Percentiles rank a stretch among this genome's conserved stretches.
phyloP scores from a whole-genome alignment of 2,113 vertebrate species.

The Donacobius atricapilla region DNA sequence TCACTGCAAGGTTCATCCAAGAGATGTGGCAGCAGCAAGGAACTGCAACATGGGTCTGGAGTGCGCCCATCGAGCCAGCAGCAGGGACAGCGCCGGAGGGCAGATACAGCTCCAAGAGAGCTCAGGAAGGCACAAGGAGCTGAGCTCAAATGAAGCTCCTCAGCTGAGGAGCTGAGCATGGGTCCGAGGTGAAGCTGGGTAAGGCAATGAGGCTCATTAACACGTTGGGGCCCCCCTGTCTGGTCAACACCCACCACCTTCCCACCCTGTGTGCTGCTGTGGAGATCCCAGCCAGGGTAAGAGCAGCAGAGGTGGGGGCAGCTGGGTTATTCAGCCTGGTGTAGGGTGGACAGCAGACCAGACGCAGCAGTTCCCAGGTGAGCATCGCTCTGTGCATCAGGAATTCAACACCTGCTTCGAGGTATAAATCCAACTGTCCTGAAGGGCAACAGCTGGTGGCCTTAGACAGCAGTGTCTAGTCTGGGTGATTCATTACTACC shows the following conservation, averaged over 20 bases:
- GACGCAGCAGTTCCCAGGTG: neutral
- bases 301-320: neutral
- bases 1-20: neutral
- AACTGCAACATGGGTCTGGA: accelerated
- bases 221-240: neutral
- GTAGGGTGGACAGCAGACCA: neutral
- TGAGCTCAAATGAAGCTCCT: neutral
- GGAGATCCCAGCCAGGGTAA: neutral
- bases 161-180: accelerated
- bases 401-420: neutral
- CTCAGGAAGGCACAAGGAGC: accelerated
- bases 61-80: neutral
- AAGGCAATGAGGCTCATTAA: neutral
- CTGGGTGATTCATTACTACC: constrained; percentile 43
- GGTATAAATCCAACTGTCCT: constrained; percentile 41
- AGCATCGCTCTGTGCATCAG: neutral
- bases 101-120: accelerated
- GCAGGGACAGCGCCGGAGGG: accelerated
- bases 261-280: neutral
- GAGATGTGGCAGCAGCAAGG: neutral
- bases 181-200: neutral
- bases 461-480: constrained; percentile 34
- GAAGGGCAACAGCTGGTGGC: constrained; percentile 46
- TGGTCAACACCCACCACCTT: neutral
- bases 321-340: neutral